Conservation (phyloP, 2,797 vertebrate genomes). For the Ptychadena robeensis region DNA sequence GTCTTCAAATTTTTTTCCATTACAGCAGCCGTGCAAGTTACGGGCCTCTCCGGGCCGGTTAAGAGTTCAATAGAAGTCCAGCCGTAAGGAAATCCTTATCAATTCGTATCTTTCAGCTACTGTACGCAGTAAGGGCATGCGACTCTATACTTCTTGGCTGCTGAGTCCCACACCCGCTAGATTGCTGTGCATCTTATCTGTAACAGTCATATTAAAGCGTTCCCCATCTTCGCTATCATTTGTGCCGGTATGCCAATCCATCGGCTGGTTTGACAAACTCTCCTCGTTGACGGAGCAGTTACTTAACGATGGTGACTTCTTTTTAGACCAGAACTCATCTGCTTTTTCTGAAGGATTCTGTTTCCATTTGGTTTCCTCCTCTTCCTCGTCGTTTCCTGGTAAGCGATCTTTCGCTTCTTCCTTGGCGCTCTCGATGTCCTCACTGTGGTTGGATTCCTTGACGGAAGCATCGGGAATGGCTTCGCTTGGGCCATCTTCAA, state of each 20-base stretch:
- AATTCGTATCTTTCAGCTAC: conserved; percentile 51
- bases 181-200: conserved; percentile 78
- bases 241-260: conserved; percentile 86
- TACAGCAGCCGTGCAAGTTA: conserved; percentile 59
- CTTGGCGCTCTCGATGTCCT: conserved; percentile 80
- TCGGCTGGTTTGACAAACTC: conserved; percentile 75
- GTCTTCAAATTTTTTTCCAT: not conserved
- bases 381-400: conserved; percentile 73
- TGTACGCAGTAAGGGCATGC: not conserved
- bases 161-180: conserved; percentile 82
- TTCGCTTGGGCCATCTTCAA: conserved; percentile 76
- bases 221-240: conserved; percentile 82
- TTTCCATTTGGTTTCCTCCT: conserved; percentile 79
- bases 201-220: conserved; percentile 76
- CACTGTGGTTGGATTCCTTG: conserved; percentile 81
- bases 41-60: conserved; percentile 66
- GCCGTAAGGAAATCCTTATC: conserved; percentile 59
- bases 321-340: conserved; percentile 82
- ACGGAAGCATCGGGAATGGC: conserved; percentile 77
- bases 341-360: conserved; percentile 83
- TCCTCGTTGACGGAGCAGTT: conserved; percentile 74
- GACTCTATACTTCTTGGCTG: conserved; percentile 86
- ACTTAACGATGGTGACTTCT: conserved; percentile 79
- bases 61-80: conserved; percentile 66
- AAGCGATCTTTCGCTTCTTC: conserved; percentile 69